Evolutionary conservation across 1,140 invertebrate species (phyloP).

Genomic region (Octopus sinensis): DNA sequence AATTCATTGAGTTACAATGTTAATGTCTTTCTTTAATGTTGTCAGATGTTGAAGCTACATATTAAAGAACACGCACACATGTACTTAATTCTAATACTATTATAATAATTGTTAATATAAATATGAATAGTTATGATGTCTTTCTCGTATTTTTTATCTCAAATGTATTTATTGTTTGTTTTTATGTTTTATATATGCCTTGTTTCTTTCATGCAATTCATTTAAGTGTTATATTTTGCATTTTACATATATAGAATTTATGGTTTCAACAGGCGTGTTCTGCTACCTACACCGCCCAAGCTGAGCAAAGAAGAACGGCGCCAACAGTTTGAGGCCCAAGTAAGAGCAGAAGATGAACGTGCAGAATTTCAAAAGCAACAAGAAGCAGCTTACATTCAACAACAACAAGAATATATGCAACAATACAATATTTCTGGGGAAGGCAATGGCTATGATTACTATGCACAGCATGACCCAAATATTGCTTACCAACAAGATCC

Average conservation of each 20-base stretch:
- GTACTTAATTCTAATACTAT: too few relatives aligned
- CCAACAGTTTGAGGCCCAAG: slow-evolving; percentile 73
- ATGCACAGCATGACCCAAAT: neutral
- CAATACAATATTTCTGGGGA: slow-evolving; percentile 27
- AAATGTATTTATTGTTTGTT: too few relatives aligned
- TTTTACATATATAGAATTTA: neutral
- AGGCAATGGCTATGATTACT: neutral
- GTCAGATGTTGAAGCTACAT: too few relatives aligned
- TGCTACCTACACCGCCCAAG: slow-evolving; percentile 52
- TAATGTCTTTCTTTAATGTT: too few relatives aligned
- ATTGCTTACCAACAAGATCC: slow-evolving; percentile 8
- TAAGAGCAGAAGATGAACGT: slow-evolving; percentile 66
- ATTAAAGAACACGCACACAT: too few relatives aligned
- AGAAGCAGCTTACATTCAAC: slow-evolving; percentile 37
- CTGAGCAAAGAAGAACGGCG: slow-evolving; percentile 71
- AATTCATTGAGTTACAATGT: too few relatives aligned
- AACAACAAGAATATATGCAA: slow-evolving; percentile 34
- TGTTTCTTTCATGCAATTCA: too few relatives aligned
- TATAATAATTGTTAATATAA: too few relatives aligned
- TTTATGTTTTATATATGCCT: too few relatives aligned
- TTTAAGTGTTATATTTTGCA: too few relatives aligned
- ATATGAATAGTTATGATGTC: too few relatives aligned
- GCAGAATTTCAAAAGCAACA: slow-evolving; percentile 32
- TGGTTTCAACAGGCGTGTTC: slow-evolving; percentile 35
- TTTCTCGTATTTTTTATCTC: too few relatives aligned